Evolutionary conservation across 2,113 vertebrate genomes (phyloP), one percentile per base, ranked within the genome.

Genomic region (Myocastor coypus): DNA sequence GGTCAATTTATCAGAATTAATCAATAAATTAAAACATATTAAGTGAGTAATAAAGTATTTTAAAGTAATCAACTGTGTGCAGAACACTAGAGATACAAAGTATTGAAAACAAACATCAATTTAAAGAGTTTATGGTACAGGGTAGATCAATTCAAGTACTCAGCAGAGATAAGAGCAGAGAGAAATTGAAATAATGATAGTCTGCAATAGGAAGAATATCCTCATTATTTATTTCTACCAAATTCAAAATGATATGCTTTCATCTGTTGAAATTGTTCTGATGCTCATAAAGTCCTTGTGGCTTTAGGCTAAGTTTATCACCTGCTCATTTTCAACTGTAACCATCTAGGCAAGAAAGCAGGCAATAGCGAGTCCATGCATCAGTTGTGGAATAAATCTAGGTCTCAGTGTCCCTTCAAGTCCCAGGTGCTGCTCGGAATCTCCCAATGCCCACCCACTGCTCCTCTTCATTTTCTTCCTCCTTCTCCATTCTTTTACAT

Each of bases 281-380:
- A 20, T 80, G 95, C 26, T 64, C 82, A 68, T 59, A 81, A 4
- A 91, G 46, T 94, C 40, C 30, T 80, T 4, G 50, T 55, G 50
- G 30, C 16, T 30, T 32, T 52, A 46, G 52, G 52, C 30, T 12
- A 24, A 63, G 28, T 80, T 91, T 92, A 46, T 94, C 77, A 83
- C 22, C 19, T 75, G 68, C 40, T 87, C 75, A 42, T 81, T 85
- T 87, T 64, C 61, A 94, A 94, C 28, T 82, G 87, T 82, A 87
- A 46, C 55, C 59, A 20, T 37, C 26, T 55, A 91, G 22, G 55
- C 66, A 80, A 57, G 52, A 94, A 46, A 24, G 63, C 0, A 61
- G 71, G 89, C 6, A 20, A 61, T n/a, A 68, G 28, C 0, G 1
- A 26, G 20, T n/a, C 78, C 50, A 22, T 10, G 12, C 40, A 20